phyloP scores from a whole-genome alignment of 2,797 vertebrate species.

The Glyptemys insculpta region DNA sequence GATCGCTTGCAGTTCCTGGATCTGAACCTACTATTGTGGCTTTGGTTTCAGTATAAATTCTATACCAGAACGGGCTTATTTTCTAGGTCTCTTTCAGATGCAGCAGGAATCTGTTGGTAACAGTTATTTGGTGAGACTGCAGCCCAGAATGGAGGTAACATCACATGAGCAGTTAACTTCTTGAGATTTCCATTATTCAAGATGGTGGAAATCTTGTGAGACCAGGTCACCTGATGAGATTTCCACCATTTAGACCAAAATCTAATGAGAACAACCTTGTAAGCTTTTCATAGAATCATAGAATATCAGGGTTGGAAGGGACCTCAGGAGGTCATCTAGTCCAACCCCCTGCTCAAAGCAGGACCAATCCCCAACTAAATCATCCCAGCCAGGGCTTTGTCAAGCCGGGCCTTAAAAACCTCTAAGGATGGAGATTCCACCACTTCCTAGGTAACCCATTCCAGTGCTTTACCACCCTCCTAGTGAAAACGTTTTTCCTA shows the following conservation, averaged over 20 bases:
- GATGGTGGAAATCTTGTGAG: fast-evolving
- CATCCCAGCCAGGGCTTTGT: too few species aligned
- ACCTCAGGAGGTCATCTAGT: too few species aligned
- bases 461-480: too few species aligned
- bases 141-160: background rate
- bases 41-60: background rate
- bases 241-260: background rate
- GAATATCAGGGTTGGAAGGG: too few species aligned
- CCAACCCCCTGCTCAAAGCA: too few species aligned
- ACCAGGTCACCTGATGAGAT: background rate
- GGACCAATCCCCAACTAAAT: too few species aligned
- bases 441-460: too few species aligned
- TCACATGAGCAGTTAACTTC: background rate
- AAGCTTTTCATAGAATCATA: background rate
- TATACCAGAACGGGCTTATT: background rate
- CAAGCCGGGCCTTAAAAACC: too few species aligned
- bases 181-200: background rate
- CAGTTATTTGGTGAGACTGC: background rate
- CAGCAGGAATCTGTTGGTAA: background rate
- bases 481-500: too few species aligned
- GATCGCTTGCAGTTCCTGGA: background rate
- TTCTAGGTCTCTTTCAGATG: background rate
- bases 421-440: too few species aligned
- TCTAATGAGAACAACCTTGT: background rate
- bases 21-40: background rate